Evolutionary conservation across 2,888 invertebrate genomes (phyloP).

Genomic region (Carcina quercana): DNA sequence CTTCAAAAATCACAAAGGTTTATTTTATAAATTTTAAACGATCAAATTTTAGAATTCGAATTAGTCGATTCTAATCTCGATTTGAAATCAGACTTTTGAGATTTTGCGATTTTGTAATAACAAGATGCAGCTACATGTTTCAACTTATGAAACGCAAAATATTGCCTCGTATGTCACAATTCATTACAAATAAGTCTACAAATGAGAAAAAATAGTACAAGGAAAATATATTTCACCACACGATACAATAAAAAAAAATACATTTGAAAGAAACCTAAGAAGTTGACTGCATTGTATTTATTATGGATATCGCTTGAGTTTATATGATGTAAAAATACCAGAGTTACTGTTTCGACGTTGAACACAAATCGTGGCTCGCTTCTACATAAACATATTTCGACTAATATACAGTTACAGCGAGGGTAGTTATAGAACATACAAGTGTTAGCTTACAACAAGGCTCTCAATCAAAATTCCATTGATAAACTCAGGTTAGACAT

Average conservation of each 20-base stretch:
- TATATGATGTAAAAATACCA: conserved; percentile 58
- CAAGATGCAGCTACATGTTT: conserved; percentile 41
- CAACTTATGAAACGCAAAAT: conserved; percentile 46
- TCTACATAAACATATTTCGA: conserved; percentile 49
- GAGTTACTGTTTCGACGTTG: conserved; percentile 60
- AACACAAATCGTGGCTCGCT: conserved; percentile 70
- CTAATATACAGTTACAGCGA: conserved; percentile 52
- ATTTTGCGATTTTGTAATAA: conserved; percentile 26
- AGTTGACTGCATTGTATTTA: conserved; percentile 39
- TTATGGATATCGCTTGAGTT: conserved; percentile 51
- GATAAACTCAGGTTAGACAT: conserved; percentile 48
- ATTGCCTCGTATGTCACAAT: conserved; percentile 58
- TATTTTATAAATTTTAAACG: no score
- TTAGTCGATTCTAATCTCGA: no score
- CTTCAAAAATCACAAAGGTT: no score
- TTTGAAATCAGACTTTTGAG: conserved; percentile 39
- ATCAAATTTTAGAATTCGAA: no score
- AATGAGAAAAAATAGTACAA: conserved; percentile 44
- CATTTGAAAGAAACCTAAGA: conserved; percentile 35
- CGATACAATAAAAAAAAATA: conserved; percentile 43
- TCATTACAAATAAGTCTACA: conserved; percentile 51
- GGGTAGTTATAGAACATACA: conserved; percentile 46
- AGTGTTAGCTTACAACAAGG: conserved; percentile 46
- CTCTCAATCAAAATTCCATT: conserved; percentile 39
- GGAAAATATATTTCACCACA: conserved; percentile 56